Evolutionary conservation across 2,888 invertebrate genomes (phyloP).

Genomic region (Tenthredo mesomela): DNA sequence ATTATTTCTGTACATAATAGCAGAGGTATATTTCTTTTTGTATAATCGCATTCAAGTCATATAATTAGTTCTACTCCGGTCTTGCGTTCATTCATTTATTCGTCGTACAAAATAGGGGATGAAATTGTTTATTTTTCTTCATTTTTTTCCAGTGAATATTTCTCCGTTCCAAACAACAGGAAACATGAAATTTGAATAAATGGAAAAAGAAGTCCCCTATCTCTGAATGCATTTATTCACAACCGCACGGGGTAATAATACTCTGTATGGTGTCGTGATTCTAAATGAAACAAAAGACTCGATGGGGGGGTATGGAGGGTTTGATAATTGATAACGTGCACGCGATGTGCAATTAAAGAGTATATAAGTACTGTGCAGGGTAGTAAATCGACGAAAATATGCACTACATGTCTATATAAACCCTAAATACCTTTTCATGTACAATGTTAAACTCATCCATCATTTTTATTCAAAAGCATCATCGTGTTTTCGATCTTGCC

Average conservation of each 20-base stretch:
- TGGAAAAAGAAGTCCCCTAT: neutral
- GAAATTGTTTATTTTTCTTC: neutral
- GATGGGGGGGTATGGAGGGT: neutral
- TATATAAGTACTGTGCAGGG: neutral
- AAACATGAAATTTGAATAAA: constrained; percentile 18
- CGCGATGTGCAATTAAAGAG: neutral
- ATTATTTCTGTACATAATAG: neutral
- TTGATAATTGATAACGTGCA: neutral
- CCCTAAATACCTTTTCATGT: neutral
- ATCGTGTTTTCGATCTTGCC: constrained; percentile 40
- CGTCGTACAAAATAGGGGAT: neutral
- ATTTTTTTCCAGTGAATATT: neutral
- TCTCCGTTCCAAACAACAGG: neutral
- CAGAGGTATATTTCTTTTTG: neutral
- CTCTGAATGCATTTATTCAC: constrained; percentile 4
- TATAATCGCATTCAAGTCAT: neutral
- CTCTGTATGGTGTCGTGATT: neutral
- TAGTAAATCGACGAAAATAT: neutral
- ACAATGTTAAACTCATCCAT: constrained; percentile 40
- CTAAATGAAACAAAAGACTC: constrained; percentile 7
- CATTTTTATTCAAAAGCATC: constrained; percentile 20
- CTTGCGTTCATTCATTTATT: neutral
- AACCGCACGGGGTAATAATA: neutral
- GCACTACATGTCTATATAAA: neutral
- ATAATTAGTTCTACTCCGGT: neutral